Base-by-base conservation (phyloP, 2,888 invertebrate genomes). In the Euplexia lucipara region DNA sequence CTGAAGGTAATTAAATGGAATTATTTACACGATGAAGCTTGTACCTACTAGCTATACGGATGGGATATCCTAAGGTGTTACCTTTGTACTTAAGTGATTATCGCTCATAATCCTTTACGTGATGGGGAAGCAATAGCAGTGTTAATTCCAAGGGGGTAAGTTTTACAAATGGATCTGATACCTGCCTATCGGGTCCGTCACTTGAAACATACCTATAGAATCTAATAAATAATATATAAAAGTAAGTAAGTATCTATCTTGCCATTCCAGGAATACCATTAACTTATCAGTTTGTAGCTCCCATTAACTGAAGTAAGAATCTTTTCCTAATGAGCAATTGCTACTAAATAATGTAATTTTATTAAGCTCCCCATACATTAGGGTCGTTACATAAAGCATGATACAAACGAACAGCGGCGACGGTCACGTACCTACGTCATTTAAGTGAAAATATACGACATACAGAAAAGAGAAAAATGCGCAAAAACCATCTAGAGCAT, bases 361-460 rank as follows among this genome's bases (percentile, higher is more conserved):
- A 70, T 74, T 49, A 68, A 71, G 61, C 70, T 70, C 54, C 37
- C 76, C 76, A 71, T 63, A 81, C 69, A 59, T 80, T 70, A 68
- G 59, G 78, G 78, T 69, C 65, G 81, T 81, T 78, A 79, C 83
- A 84, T 85, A 82, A 82, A 83, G 83, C 83, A 83, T 83, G 86
- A 86, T 87, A 87, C 82, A 86, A 86, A 86, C 87, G 88, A 92
- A 88, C 89, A 88, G 86, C 88, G 88, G 88, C 90, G 90, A 90
- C 87, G 91, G 92, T 91, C 91, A 88, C 90, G 91, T 90, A 91
- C 90, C 91, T 91, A 90, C 90, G 92, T 94, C 94, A 94, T 93
- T 94, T 92, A 94, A 95, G 95, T 94, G 95, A 94, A 93, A 94
- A 95, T 94, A 94, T 94, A 95, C 94, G 93, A 90, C 90, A 88